These are phyloP conservation scores for Channallabes apus DNA, from an alignment of 2,797 vertebrate genomes.

Conservation along the genomic window DNA sequence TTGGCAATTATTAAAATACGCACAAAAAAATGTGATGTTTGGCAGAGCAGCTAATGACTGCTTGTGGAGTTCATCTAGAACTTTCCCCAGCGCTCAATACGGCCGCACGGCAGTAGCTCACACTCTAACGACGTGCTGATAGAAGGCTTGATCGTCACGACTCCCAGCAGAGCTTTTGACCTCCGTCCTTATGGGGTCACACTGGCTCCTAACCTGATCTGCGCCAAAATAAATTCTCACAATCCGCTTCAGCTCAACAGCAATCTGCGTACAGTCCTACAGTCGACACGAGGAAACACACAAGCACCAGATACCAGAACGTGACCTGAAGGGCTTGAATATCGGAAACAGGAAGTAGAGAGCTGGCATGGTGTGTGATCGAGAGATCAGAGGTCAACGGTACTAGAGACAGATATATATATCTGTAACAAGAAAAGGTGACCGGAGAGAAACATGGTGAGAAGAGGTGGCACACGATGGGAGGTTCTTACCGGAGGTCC, in stretches of 20 bases:
- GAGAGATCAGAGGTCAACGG: not conserved
- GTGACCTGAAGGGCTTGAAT: not conserved
- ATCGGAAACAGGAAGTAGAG: conserved; percentile 4
- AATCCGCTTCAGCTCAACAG: not conserved
- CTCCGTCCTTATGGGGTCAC: not conserved
- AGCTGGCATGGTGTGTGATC: not conserved
- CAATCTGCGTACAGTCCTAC: not conserved
- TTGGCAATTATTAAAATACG: not conserved
- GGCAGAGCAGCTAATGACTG: not conserved
- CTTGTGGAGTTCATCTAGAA: not conserved
- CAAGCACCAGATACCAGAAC: conserved; percentile 2
- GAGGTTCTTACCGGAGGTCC: conserved; percentile 91
- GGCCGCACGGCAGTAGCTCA: not conserved
- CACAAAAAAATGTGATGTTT: not conserved
- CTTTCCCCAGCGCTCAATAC: not conserved
- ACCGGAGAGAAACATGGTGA: conserved; percentile 40
- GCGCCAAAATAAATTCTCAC: conserved; percentile 11
- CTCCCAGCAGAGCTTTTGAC: conserved; percentile 17
- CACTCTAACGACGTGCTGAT: not conserved
- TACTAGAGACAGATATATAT: conserved; percentile 22
- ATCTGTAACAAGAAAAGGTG: not conserved
- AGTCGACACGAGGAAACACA: not conserved
- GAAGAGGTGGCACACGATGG: conserved; percentile 56
- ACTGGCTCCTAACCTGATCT: not conserved
- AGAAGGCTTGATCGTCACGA: conserved; percentile 18